These are phyloP conservation scores for Drosophila dives DNA, from an alignment of 2,888 invertebrate genomes.

Conservation along the genomic window DNA sequence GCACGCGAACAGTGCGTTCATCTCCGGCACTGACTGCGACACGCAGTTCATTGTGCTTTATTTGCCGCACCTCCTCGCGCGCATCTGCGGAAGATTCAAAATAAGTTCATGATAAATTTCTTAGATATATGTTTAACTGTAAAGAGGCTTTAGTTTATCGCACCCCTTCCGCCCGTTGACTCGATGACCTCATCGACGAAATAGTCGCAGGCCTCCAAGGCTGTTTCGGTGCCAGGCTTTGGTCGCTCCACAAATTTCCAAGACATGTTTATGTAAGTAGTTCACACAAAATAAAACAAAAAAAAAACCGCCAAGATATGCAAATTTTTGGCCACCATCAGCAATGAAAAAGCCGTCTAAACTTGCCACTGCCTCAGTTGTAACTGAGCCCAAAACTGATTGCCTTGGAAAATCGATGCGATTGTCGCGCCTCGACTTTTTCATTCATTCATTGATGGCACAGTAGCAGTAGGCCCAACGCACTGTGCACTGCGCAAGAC, in stretches of 20 bases:
- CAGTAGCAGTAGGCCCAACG: not conserved
- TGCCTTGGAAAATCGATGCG: constrained; percentile 66
- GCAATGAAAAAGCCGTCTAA: constrained; percentile 8
- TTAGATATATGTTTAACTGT: not conserved
- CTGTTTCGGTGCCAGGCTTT: constrained; percentile 86
- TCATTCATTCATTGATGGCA: constrained; percentile 66
- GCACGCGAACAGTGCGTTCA: constrained; percentile 87
- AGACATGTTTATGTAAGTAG: constrained; percentile 78
- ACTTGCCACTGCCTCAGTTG: constrained; percentile 36
- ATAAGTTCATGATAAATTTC: not conserved
- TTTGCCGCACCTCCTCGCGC: constrained; percentile 89
- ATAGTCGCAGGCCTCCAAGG: constrained; percentile 89
- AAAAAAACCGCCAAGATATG: constrained; percentile 11
- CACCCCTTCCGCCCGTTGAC: constrained; percentile 86
- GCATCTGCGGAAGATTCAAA: constrained; percentile 74
- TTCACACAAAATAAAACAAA: not conserved
- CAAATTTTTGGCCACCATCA: constrained; percentile 35
- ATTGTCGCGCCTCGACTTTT: constrained; percentile 26
- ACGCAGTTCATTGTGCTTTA: constrained; percentile 91
- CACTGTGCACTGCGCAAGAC: constrained; percentile 78
- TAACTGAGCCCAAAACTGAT: constrained; percentile 48
- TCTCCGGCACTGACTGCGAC: constrained; percentile 92
- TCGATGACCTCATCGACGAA: constrained; percentile 89
- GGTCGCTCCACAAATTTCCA: constrained; percentile 84
- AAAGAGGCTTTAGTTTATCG: constrained; percentile 5